Percentiles rank a stretch among this genome's conserved stretches.
Conservation (phyloP, 1,140 invertebrate species). For the Diorhabda carinulata region DNA sequence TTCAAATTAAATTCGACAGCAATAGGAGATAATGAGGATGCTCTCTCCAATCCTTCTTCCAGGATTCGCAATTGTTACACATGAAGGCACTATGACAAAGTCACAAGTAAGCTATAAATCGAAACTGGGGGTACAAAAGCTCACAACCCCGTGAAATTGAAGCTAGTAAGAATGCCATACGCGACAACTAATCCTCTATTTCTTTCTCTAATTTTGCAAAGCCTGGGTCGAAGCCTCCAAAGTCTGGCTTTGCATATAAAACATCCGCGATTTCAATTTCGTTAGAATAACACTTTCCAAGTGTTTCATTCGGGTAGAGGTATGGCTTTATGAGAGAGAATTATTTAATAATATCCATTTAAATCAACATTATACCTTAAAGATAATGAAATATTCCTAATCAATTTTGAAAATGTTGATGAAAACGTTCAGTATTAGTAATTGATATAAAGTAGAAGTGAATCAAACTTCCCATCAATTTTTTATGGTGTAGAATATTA, state of each 20-base stretch:
- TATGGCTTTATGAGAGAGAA: too few species aligned
- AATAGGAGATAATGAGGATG: not conserved
- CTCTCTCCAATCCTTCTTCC: not conserved
- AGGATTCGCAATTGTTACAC: not conserved
- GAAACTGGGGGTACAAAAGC: conserved; percentile 17
- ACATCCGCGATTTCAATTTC: conserved; percentile 39
- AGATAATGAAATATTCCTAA: too few species aligned
- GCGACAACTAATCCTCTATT: conserved; percentile 40
- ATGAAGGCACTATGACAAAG: not conserved
- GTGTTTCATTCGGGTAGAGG: not conserved
- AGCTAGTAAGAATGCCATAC: conserved; percentile 37
- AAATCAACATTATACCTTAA: too few species aligned
- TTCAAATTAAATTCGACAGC: too few species aligned
- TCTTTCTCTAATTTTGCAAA: conserved; percentile 40
- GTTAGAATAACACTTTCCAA: conserved; percentile 20
- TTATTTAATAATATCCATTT: too few species aligned
- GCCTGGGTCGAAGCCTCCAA: conserved; percentile 31
- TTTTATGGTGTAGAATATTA: too few species aligned
- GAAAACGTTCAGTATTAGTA: too few species aligned
- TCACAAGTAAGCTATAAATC: conserved; percentile 31
- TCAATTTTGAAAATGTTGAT: too few species aligned
- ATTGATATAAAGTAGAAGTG: too few species aligned
- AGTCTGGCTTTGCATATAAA: conserved; percentile 41
- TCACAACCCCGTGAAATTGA: conserved; percentile 37
- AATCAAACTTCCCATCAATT: too few species aligned